A percentile compares a stretch with the other conserved stretches of the same genome.
Evolutionary conservation across 2,797 vertebrate genomes (phyloP).

Genomic region (Eulemur albifrons): DNA sequence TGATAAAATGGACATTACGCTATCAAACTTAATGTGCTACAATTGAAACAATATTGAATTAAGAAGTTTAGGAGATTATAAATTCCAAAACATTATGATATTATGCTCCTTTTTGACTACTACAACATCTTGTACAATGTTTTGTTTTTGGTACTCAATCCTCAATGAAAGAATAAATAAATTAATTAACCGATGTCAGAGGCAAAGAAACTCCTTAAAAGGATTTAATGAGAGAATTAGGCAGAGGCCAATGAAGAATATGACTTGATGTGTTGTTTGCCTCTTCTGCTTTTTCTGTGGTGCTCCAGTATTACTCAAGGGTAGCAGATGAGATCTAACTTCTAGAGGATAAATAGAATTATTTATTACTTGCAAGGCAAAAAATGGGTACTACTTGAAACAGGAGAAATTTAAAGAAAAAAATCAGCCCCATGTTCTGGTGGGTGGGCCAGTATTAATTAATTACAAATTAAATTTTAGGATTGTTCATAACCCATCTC

Average conservation of each 20-base stretch:
- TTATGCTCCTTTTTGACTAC: background rate
- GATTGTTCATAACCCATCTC: background rate
- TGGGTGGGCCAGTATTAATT: constrained; percentile 31
- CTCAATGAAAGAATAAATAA: background rate
- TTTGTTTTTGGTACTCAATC: background rate
- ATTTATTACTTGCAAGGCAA: constrained; percentile 35
- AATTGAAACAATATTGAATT: background rate
- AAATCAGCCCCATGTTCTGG: background rate
- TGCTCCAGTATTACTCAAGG: background rate
- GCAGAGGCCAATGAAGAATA: background rate
- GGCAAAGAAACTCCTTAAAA: background rate
- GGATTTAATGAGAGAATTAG: background rate
- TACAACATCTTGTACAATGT: background rate
- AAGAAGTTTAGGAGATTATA: background rate
- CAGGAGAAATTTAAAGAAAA: background rate
- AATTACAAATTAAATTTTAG: constrained; percentile 51
- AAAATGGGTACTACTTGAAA: background rate
- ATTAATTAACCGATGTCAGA: background rate
- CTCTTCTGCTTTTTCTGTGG: background rate
- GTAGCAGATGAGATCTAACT: background rate
- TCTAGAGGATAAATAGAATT: constrained; percentile 12
- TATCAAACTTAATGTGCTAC: background rate
- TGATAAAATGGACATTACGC: background rate
- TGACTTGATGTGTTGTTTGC: background rate
- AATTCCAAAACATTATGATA: background rate